These are phyloP conservation scores for Cosmia pyralina DNA, from an alignment of 2,888 invertebrate species.

Conservation along the genomic window DNA sequence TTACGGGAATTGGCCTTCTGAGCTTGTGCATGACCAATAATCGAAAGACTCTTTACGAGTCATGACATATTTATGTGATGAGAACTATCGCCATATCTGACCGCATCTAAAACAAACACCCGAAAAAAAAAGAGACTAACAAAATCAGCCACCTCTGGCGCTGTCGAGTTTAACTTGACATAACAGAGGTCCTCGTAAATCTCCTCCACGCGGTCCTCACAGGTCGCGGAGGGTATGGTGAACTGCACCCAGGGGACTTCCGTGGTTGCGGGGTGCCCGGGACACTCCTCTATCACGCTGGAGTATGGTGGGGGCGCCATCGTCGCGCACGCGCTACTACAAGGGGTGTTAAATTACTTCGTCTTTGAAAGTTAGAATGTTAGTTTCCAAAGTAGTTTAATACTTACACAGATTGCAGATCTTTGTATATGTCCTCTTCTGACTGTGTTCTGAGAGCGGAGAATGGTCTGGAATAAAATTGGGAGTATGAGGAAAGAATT, in stretches of 20 bases:
- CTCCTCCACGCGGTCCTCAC: constrained; percentile 93
- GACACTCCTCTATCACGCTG: constrained; percentile 69
- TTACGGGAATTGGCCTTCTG: not conserved
- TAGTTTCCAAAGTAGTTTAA: constrained; percentile 40
- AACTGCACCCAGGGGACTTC: constrained; percentile 92
- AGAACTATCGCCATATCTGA: constrained; percentile 22
- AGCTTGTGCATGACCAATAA: not conserved
- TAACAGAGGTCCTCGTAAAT: constrained; percentile 97
- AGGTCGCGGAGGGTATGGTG: constrained; percentile 91
- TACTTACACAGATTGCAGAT: constrained; percentile 95
- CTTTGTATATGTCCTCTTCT: constrained; percentile 96
- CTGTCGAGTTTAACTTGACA: constrained; percentile 93
- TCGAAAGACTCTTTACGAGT: not conserved
- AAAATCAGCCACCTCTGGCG: constrained; percentile 91
- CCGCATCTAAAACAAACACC: constrained; percentile 45
- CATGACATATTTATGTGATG: not conserved
- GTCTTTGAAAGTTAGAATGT: constrained; percentile 44
- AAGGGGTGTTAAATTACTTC: constrained; percentile 62
- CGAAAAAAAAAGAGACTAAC: constrained; percentile 47
- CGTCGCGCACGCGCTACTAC: constrained; percentile 78
- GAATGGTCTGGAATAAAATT: constrained; percentile 93
- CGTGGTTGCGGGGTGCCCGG: constrained; percentile 69
- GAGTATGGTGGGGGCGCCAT: constrained; percentile 76
- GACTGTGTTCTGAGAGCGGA: constrained; percentile 94
- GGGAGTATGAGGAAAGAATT: not conserved